Conservation (phyloP, 1,140 invertebrate genomes). For the Nasonia giraulti region DNA sequence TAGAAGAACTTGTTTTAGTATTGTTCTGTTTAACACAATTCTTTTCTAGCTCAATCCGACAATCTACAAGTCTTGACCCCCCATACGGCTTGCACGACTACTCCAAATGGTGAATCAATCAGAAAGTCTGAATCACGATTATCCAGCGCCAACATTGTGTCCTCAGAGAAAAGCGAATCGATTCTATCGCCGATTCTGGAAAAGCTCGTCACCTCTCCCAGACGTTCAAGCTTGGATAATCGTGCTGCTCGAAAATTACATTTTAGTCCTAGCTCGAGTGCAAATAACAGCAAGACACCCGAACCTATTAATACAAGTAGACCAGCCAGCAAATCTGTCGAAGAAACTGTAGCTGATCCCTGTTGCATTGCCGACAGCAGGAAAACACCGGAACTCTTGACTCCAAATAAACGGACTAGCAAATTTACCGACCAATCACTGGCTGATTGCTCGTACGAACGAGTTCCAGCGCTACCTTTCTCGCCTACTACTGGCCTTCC, state of each 20-base stretch:
- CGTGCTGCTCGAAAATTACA: constrained; percentile 64
- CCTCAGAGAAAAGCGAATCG: constrained; percentile 51
- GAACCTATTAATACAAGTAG: neutral
- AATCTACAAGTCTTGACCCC: neutral
- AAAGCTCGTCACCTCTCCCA: constrained; percentile 59
- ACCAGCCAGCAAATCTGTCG: neutral
- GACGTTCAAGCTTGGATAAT: constrained; percentile 69
- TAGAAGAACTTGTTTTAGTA: neutral
- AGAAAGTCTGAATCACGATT: neutral
- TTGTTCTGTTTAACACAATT: neutral
- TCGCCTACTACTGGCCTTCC: constrained; percentile 85
- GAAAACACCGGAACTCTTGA: neutral
- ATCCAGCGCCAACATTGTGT: neutral
- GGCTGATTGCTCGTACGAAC: neutral
- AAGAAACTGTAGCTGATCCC: constrained; percentile 32
- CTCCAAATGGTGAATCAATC: neutral
- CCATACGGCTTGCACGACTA: neutral
- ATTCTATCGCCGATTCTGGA: constrained; percentile 69
- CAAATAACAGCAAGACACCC: neutral
- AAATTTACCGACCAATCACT: neutral
- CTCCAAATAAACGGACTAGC: neutral
- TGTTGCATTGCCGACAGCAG: neutral
- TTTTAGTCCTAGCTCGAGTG: constrained; percentile 65
- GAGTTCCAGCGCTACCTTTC: constrained; percentile 58
- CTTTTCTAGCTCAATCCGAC: neutral